Conservation (phyloP, 2,113 vertebrate genomes). For the Halcyon malimbica region DNA sequence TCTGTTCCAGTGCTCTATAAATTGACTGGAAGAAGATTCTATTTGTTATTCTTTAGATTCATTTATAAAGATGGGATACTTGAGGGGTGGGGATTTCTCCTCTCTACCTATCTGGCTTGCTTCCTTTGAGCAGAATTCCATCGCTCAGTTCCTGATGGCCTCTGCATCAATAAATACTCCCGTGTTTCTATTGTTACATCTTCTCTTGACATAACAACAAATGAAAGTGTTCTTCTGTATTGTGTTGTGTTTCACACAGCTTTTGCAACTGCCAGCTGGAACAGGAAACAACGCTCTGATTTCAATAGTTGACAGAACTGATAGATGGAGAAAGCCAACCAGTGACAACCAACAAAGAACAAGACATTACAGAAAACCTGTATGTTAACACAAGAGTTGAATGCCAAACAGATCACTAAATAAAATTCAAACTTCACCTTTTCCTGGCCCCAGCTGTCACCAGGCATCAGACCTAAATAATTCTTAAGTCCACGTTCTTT, state of each 20-base stretch:
- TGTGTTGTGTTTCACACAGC: not conserved
- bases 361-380: not conserved
- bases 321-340: not conserved
- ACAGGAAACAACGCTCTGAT: not conserved
- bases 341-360: not conserved
- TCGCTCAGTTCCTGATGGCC: not conserved
- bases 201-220: conserved; percentile 18
- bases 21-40: not conserved
- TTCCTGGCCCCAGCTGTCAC: not conserved
- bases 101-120: not conserved
- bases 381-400: not conserved
- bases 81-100: not conserved
- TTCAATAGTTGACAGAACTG: conserved; percentile 14
- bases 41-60: not conserved
- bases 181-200: conserved; percentile 6
- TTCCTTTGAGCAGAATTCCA: conserved; percentile 5
- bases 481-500: not conserved
- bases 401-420: not conserved
- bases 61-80: not conserved
- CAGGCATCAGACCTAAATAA: not conserved
- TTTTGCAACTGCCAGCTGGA: conserved; percentile 36
- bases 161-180: not conserved
- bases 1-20: no score
- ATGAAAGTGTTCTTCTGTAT: not conserved
- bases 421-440: not conserved